Evolutionary conservation across 2,797 vertebrate genomes (phyloP).

Genomic region (Xyrichtys novacula): DNA sequence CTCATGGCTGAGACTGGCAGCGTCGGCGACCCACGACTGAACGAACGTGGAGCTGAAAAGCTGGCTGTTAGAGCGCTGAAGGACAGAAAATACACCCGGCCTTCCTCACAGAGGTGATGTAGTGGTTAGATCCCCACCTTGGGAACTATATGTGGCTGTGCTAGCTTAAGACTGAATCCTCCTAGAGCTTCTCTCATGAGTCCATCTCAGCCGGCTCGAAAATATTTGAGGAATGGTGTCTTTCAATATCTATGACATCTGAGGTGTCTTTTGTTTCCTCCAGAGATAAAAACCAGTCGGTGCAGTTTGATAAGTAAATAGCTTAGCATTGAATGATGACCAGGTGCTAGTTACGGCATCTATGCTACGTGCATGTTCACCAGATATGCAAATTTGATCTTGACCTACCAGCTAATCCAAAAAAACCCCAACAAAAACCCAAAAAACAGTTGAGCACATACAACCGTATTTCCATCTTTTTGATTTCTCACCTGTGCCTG

Average conservation of each 20-base stretch:
- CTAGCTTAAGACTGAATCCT: constrained; percentile 51
- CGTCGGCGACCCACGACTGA: constrained; percentile 74
- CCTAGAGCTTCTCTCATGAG: constrained; percentile 32
- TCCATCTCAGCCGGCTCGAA: constrained; percentile 34
- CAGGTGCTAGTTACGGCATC: constrained; percentile 16
- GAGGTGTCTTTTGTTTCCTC: background rate
- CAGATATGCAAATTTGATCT: no score
- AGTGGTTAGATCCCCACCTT: constrained; percentile 54
- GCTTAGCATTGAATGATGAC: constrained; percentile 1
- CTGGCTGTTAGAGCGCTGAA: constrained; percentile 73
- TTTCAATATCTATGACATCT: background rate
- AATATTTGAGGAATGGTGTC: constrained; percentile 12
- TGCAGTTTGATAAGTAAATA: constrained; percentile 5
- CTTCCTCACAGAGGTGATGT: constrained; percentile 64
- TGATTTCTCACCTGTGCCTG: no score
- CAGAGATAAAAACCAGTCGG: background rate
- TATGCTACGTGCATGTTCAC: constrained; percentile 2
- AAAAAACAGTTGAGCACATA: no score
- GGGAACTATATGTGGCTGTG: constrained; percentile 52
- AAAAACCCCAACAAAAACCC: no score
- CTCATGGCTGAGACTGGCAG: constrained; percentile 74
- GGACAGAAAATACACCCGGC: constrained; percentile 71
- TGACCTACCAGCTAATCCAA: no score
- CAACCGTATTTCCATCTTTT: no score
- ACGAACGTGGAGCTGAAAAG: constrained; percentile 69